Percentiles rank a stretch among this genome's conserved stretches.
phyloP scores from a whole-genome alignment of 2,113 vertebrate genomes.

The Callocephalon fimbriatum region DNA sequence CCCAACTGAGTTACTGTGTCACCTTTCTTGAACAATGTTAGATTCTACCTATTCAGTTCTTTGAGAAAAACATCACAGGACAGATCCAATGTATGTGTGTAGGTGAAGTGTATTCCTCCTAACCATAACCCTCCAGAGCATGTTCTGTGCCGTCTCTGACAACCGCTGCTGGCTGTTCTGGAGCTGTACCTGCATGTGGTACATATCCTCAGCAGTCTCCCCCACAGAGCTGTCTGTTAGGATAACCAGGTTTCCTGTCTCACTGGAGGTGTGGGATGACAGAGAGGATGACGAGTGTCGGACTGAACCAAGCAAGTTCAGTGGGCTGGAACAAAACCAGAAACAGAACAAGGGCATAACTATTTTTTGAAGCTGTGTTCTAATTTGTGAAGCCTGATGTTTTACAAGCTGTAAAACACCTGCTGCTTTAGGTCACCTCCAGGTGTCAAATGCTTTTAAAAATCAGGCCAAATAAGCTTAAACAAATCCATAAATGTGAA shows the following conservation, averaged over 20 bases:
- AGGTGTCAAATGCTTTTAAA: not conserved
- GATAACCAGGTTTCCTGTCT: slow-evolving; percentile 90
- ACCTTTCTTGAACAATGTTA: not conserved
- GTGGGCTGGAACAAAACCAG: slow-evolving; percentile 81
- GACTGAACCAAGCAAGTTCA: slow-evolving; percentile 90
- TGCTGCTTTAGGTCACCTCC: not conserved
- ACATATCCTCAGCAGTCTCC: slow-evolving; percentile 88
- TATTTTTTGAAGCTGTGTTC: not conserved
- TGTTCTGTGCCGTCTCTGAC: not conserved
- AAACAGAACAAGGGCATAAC: slow-evolving; percentile 14
- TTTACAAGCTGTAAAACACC: not conserved
- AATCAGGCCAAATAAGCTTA: not conserved
- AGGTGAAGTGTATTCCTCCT: not conserved
- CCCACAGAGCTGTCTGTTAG: slow-evolving; percentile 88
- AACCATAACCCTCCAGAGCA: not conserved
- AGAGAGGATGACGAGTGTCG: slow-evolving; percentile 95
- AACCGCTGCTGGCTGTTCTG: not conserved
- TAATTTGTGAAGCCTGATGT: not conserved
- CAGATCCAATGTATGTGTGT: not conserved
- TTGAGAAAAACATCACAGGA: not conserved
- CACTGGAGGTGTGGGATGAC: slow-evolving; percentile 93
- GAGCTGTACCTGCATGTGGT: slow-evolving; percentile 90
- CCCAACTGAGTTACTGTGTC: not conserved
- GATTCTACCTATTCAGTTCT: not conserved
- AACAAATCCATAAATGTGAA: not conserved